Percentiles rank a stretch among this genome's conserved stretches.
Conservation (phyloP, 2,888 invertebrate species). For the Chymomyza fuscimana region DNA sequence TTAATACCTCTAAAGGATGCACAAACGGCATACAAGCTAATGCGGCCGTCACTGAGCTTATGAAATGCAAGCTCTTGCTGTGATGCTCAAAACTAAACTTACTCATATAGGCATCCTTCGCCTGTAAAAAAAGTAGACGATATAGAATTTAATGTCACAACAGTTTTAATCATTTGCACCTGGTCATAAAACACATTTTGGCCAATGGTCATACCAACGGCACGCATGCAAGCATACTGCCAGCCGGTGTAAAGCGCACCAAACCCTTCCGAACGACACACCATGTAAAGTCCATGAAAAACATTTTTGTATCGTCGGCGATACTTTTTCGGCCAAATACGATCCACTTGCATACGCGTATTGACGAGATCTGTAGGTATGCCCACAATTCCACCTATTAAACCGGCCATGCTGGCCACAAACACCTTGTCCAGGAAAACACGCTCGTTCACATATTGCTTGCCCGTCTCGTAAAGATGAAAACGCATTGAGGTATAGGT, state of each 20-base stretch:
- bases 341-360: conserved; percentile 19
- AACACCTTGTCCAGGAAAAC: conserved; percentile 1
- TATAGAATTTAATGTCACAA: neutral
- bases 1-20: conserved; percentile 49
- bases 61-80: neutral
- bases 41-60: conserved; percentile 11
- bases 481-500: conserved; percentile 16
- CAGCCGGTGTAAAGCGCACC: neutral
- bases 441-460: neutral
- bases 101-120: neutral
- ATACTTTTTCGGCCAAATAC: neutral
- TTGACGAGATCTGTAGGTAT: conserved; percentile 9
- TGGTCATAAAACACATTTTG: conserved; percentile 19
- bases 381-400: neutral
- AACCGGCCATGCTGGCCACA: conserved; percentile 3
- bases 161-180: neutral
- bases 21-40: conserved; percentile 6
- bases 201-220: conserved; percentile 8
- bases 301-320: conserved; percentile 7
- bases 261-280: neutral
- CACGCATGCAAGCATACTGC: neutral
- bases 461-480: conserved; percentile 11
- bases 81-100: neutral
- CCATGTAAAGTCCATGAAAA: conserved; percentile 30
- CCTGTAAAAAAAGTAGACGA: neutral